Evolutionary conservation across 1,140 invertebrate genomes (phyloP).

Genomic region (Hypothenemus hampei): DNA sequence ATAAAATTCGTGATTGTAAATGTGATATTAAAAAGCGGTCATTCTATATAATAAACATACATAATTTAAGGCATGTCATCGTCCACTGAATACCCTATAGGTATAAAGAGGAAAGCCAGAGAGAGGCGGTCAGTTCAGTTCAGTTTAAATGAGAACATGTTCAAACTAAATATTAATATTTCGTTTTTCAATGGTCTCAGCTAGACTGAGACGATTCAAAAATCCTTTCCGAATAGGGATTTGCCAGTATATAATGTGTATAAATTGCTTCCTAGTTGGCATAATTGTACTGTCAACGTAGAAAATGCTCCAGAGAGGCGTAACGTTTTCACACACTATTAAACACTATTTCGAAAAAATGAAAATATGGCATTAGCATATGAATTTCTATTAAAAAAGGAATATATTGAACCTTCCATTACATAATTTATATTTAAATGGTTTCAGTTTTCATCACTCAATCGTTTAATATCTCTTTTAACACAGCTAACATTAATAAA

Average conservation of each 20-base stretch:
- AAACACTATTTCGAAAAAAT: neutral
- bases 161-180: too few species aligned
- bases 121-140: too few species aligned
- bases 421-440: neutral
- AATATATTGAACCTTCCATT: neutral
- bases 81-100: too few species aligned
- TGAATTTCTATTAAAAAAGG: neutral
- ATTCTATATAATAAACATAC: too few species aligned
- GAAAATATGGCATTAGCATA: neutral
- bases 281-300: conserved; percentile 29
- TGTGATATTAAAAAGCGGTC: too few species aligned
- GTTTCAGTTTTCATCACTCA: neutral
- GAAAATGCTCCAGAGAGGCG: conserved; percentile 4
- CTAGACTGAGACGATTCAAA: neutral
- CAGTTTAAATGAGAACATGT: too few species aligned
- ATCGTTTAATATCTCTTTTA: neutral
- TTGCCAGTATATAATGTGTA: conserved; percentile 16
- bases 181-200: neutral
- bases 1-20: too few species aligned
- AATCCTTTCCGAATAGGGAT: conserved; percentile 6
- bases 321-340: neutral
- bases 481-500: neutral
- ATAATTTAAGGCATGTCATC: too few species aligned
- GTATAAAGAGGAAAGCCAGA: too few species aligned
- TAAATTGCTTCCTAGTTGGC: conserved; percentile 28